phyloP scores from a whole-genome alignment of 2,888 invertebrate genomes.

The Dendrolimus pini region DNA sequence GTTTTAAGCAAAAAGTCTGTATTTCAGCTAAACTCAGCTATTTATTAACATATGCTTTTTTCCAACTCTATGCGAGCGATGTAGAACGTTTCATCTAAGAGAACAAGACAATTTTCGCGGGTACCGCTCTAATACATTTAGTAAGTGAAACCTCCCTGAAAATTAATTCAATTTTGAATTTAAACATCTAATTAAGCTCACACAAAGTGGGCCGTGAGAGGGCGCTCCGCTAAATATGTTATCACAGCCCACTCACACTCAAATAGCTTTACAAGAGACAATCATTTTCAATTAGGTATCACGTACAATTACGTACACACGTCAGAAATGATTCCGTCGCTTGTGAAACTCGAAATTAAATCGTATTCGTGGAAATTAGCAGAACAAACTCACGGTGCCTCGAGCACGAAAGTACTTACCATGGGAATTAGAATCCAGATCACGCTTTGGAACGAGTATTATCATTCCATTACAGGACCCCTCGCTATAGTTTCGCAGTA shows the following conservation, averaged over 20 bases:
- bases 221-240: slow-evolving; percentile 9
- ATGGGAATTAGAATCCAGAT: slow-evolving; percentile 34
- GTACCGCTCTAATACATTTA: no score
- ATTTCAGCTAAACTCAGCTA: no score
- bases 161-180: background rate
- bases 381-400: slow-evolving; percentile 2
- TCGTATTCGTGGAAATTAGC: slow-evolving; percentile 28
- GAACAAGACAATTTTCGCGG: no score
- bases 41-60: no score
- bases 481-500: slow-evolving; percentile 33
- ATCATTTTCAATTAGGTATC: slow-evolving; percentile 12
- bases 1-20: no score
- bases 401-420: slow-evolving; percentile 10
- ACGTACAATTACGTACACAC: slow-evolving; percentile 8
- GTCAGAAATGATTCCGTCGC: slow-evolving; percentile 9
- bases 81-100: no score
- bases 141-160: background rate
- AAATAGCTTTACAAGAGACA: slow-evolving; percentile 7
- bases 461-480: slow-evolving; percentile 51
- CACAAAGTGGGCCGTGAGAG: background rate
- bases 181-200: background rate
- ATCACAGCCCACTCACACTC: slow-evolving; percentile 5
- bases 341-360: slow-evolving; percentile 23
- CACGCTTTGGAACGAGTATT: slow-evolving; percentile 45
- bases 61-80: no score